phyloP scores from a whole-genome alignment of 2,888 invertebrate genomes.

The Sclerodermus sp. region DNA sequence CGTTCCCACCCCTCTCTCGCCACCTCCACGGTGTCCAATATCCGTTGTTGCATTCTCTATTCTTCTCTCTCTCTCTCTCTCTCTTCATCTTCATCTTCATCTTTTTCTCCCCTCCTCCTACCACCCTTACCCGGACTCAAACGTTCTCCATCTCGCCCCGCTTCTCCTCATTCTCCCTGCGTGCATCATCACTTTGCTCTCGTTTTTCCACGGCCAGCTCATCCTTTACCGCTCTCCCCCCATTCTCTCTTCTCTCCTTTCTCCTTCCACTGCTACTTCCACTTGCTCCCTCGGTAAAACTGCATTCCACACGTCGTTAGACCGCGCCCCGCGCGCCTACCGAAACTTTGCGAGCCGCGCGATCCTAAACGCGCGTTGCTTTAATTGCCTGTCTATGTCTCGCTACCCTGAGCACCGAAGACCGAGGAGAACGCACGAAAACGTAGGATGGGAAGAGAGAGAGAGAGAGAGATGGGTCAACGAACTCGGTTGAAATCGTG shows the following conservation, averaged over 20 bases:
- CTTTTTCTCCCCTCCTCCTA: slow-evolving; percentile 14
- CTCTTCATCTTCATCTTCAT: slow-evolving; percentile 10
- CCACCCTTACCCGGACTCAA: slow-evolving; percentile 16
- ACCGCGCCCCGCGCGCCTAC: slow-evolving; percentile 24
- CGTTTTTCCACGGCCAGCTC: slow-evolving; percentile 11
- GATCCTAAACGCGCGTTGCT: slow-evolving; percentile 36
- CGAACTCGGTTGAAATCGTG: too few species aligned
- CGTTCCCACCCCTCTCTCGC: slow-evolving; percentile 24
- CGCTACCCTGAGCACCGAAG: too few species aligned
- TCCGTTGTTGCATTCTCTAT: slow-evolving; percentile 12
- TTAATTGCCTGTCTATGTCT: slow-evolving; percentile 43
- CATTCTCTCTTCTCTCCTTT: slow-evolving; percentile 13
- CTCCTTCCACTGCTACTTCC: slow-evolving; percentile 2
- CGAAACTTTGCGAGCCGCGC: slow-evolving; percentile 25
- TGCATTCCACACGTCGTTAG: slow-evolving; percentile 48
- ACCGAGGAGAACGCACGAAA: too few species aligned
- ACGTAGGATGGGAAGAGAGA: slow-evolving; percentile 1
- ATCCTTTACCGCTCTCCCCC: slow-evolving; percentile 16
- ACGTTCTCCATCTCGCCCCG: slow-evolving; percentile 23
- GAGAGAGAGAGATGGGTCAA: background rate
- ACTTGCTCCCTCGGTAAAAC: slow-evolving; percentile 27
- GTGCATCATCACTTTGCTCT: slow-evolving; percentile 4
- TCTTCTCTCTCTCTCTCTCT: slow-evolving; percentile 20
- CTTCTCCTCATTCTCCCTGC: slow-evolving; percentile 3
- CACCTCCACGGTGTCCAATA: slow-evolving; percentile 10